Evolutionary conservation across 2,797 vertebrate genomes (phyloP).

Genomic region (Spinus pinus): DNA sequence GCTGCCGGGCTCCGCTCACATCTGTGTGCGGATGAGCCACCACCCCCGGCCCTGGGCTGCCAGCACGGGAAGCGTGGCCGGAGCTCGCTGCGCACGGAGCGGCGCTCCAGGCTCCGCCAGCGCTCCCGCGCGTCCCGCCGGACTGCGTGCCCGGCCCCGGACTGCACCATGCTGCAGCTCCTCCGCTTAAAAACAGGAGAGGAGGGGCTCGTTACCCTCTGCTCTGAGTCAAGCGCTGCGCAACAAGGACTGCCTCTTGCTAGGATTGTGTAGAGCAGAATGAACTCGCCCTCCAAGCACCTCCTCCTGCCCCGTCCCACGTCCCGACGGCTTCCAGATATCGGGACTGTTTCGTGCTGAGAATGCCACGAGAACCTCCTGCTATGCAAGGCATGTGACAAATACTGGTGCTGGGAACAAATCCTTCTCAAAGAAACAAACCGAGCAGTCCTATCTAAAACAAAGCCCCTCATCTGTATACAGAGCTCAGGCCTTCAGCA

Average conservation of each 20-base stretch:
- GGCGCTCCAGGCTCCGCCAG: accelerated
- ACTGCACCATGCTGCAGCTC: not conserved
- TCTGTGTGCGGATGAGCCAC: not conserved
- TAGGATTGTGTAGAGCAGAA: not conserved
- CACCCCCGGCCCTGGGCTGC: not conserved
- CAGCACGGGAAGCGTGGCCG: accelerated
- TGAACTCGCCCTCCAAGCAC: not conserved
- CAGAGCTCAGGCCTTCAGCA: not conserved
- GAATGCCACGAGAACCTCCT: not conserved
- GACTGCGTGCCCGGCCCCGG: not conserved
- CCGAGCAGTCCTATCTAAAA: not conserved
- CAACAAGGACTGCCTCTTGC: not conserved
- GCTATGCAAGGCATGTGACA: not conserved
- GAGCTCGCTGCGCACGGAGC: not conserved
- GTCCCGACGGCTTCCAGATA: not conserved
- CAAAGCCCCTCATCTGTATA: not conserved
- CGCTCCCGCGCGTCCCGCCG: not conserved
- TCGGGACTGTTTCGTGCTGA: not conserved
- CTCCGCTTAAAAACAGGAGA: not conserved
- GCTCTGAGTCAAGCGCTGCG: not conserved
- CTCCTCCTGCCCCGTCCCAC: not conserved
- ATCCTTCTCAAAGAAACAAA: not conserved
- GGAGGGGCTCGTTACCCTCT: not conserved
- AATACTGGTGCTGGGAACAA: not conserved
- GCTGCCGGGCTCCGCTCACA: not conserved